Percentiles rank a stretch among this genome's conserved stretches.
phyloP scores from a whole-genome alignment of 1,140 invertebrate genomes.

The Potamilus streckersoni region DNA sequence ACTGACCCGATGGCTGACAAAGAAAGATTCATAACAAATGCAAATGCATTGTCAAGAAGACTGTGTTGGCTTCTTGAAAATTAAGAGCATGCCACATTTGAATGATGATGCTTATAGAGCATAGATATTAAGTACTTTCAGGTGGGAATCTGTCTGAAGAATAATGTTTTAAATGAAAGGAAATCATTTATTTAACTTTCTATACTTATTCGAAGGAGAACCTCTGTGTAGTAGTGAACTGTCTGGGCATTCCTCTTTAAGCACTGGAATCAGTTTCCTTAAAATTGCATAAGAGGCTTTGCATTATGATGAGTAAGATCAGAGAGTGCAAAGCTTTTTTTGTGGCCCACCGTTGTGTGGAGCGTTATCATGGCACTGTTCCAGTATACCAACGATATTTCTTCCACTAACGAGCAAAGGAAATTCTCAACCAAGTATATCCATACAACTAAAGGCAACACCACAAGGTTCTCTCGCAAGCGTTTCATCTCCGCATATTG shows the following conservation, averaged over 20 bases:
- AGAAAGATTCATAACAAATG: too few relatives aligned
- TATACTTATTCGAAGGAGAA: constrained; percentile 31
- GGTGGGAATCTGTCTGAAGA: too few relatives aligned
- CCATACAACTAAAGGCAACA: constrained; percentile 19
- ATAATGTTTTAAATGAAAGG: too few relatives aligned
- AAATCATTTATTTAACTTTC: constrained; percentile 17
- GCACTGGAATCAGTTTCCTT: constrained; percentile 3
- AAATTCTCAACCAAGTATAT: constrained; percentile 47
- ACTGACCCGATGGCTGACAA: too few relatives aligned
- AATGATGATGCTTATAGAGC: too few relatives aligned
- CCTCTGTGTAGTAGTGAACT: constrained; percentile 41
- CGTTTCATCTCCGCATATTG: constrained; percentile 23
- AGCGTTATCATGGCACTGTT: constrained; percentile 20
- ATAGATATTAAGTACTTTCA: too few relatives aligned
- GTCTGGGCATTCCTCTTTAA: constrained; percentile 9
- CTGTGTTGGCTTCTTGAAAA: too few relatives aligned
- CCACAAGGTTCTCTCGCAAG: constrained; percentile 22
- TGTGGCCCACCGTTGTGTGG: constrained; percentile 27
- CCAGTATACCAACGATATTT: constrained; percentile 37
- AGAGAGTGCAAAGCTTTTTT: constrained; percentile 28
- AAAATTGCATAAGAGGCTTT: constrained; percentile 24
- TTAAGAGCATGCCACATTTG: too few relatives aligned
- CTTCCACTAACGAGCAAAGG: constrained; percentile 28
- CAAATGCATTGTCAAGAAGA: too few relatives aligned
- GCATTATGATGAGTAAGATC: constrained; percentile 26